Conservation (phyloP, 2,888 invertebrate species). For the Willowsia nigromaculata region DNA sequence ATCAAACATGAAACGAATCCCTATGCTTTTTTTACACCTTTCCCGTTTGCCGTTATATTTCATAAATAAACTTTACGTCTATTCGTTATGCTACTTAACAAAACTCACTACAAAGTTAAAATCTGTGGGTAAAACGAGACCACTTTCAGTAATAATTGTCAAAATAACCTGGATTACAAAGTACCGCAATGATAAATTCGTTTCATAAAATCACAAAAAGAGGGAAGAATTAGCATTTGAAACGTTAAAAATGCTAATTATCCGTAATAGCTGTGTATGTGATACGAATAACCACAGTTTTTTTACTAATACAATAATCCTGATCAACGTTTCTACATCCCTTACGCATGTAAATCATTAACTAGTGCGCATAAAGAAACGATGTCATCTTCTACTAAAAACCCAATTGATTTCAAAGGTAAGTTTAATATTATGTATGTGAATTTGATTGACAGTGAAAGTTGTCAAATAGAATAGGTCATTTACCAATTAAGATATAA, state of each 20-base stretch:
- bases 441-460: too few relatives aligned
- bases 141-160: conserved; percentile 40
- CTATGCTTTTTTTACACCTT: not conserved
- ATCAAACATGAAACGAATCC: not conserved
- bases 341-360: too few relatives aligned
- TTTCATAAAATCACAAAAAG: conserved; percentile 63
- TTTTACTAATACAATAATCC: not conserved
- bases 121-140: conserved; percentile 62
- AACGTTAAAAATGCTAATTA: conserved; percentile 56
- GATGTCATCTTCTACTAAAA: not conserved
- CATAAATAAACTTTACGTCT: not conserved
- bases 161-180: conserved; percentile 16
- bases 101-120: not conserved
- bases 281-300: not conserved
- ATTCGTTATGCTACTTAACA: not conserved
- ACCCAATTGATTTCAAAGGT: too few relatives aligned
- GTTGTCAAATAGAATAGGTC: too few relatives aligned
- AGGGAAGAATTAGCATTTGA: conserved; percentile 57
- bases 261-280: not conserved
- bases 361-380: too few relatives aligned
- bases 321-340: too few relatives aligned
- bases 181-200: conserved; percentile 51
- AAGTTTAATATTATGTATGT: too few relatives aligned
- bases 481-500: not conserved
- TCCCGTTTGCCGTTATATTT: too few relatives aligned